These are phyloP conservation scores for Drosophila pegasa DNA, from an alignment of 2,888 invertebrate genomes.

Conservation along the genomic window DNA sequence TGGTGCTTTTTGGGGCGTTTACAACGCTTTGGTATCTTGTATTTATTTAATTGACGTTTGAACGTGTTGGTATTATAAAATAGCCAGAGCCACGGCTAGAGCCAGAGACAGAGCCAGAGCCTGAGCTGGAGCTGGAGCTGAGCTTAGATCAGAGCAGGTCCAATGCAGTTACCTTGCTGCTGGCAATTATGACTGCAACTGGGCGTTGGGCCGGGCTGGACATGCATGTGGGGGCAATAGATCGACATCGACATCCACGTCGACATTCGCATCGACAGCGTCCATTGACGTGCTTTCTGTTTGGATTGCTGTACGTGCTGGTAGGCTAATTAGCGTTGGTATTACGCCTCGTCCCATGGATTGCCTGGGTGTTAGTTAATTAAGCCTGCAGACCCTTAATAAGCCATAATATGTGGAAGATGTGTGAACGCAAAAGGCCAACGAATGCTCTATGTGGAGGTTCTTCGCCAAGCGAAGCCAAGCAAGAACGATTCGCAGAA, in stretches of 20 bases:
- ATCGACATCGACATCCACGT: constrained; percentile 51
- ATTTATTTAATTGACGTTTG: constrained; percentile 80
- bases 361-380: constrained; percentile 76
- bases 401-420: constrained; percentile 61
- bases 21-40: constrained; percentile 80
- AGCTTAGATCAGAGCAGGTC: constrained; percentile 29
- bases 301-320: constrained; percentile 75
- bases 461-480: background rate
- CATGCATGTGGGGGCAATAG: constrained; percentile 77
- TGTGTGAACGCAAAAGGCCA: constrained; percentile 25
- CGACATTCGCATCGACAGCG: constrained; percentile 23
- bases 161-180: constrained; percentile 24
- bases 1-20: constrained; percentile 69
- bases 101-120: constrained; percentile 39
- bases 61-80: constrained; percentile 79
- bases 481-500: constrained; percentile 1
- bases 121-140: background rate
- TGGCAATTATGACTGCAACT: constrained; percentile 72
- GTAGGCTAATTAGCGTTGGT: constrained; percentile 69
- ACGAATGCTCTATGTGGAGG: constrained; percentile 20
- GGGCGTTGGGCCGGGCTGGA: constrained; percentile 68
- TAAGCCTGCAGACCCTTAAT: constrained; percentile 65
- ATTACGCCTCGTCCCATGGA: constrained; percentile 42
- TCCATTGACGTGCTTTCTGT: constrained; percentile 63
- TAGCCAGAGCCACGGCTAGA: constrained; percentile 47